These are phyloP conservation scores for Caenorhabditis parvicauda DNA, from an alignment of 2,888 invertebrate species.

Conservation along the genomic window DNA sequence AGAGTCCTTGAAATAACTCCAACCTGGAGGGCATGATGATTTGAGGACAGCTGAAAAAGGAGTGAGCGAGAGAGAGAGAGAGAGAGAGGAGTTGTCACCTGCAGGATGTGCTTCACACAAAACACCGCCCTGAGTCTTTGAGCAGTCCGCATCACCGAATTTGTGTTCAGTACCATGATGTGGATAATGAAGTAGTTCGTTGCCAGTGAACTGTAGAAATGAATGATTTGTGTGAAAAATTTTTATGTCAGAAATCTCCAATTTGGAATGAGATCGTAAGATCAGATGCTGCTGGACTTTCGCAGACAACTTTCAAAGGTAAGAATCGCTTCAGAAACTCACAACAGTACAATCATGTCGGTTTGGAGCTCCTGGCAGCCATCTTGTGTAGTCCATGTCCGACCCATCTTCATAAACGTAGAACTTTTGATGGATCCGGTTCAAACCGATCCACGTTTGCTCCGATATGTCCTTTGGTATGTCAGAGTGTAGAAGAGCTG, in stretches of 20 bases:
- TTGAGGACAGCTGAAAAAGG: too few species aligned
- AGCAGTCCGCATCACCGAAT: slow-evolving; percentile 20
- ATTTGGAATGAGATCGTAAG: too few species aligned
- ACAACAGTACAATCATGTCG: slow-evolving; percentile 23
- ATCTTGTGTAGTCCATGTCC: slow-evolving; percentile 20
- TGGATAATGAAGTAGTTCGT: slow-evolving; percentile 20
- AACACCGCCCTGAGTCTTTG: slow-evolving; percentile 13
- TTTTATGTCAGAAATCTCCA: too few species aligned
- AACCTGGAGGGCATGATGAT: too few species aligned
- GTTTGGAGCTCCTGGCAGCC: slow-evolving; percentile 27
- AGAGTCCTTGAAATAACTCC: too few species aligned
- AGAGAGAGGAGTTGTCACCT: too few species aligned
- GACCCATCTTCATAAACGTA: slow-evolving; percentile 22
- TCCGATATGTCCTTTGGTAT: slow-evolving; percentile 8
- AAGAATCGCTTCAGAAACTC: neutral
- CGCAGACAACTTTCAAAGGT: too few species aligned
- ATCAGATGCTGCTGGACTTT: too few species aligned
- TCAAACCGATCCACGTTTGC: slow-evolving; percentile 25
- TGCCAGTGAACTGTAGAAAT: slow-evolving; percentile 17
- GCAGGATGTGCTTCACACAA: slow-evolving; percentile 21
- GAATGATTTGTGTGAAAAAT: neutral
- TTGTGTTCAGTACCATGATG: slow-evolving; percentile 23
- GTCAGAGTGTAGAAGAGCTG: slow-evolving; percentile 22
- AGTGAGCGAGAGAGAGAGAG: too few species aligned
- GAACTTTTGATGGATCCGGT: slow-evolving; percentile 24